Base-by-base conservation (phyloP, 1,140 invertebrate genomes). In the Mya arenaria region DNA sequence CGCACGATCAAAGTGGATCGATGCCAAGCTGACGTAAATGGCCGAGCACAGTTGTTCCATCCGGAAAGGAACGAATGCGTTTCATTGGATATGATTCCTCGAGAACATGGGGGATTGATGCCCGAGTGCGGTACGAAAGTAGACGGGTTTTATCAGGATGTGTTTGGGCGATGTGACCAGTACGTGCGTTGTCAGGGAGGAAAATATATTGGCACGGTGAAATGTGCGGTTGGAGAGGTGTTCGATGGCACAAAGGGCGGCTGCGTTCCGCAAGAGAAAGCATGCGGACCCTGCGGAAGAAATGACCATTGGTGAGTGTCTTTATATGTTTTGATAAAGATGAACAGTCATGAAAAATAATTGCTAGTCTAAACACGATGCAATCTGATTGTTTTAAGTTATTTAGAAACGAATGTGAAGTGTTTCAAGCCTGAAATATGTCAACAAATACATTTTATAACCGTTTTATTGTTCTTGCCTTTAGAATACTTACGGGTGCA, bases 121-220 rank as follows among this genome's bases (percentile, higher is more conserved):
- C 74, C 74, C 28, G 48, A 73, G 48, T 84, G 82, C 37, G 34
- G 25, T 2, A 69, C 60, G 13, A 60, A 65, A 44, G 15, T 17
- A n/a, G 82, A 84, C 41, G 82, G 82, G 1, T 72, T 56, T 32
- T 73, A 84, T 34, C 44, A 44, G 6, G 82, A 84, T 23, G 82
- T 73, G 23, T 37, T 79, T 34, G 82, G 68, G 25, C 56, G 72
- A 6, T 73, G 56, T 56, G 52, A 84, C 55, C 25, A 48, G 19
- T 84, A 84, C 74, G 48, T 41, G 37, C 52, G 28, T 17, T 84
- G 82, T 44, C 56, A 58, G 34, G 48, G n/a, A 15, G 82, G 82
- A 13, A 66, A 56, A 30, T 78, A 56, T 28, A 30, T 58, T 32
- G 68, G 58, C 28, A 48, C n/a, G 13, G 75, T 78, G 3, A 66